Percentiles rank a stretch among this genome's conserved stretches.
phyloP scores from a whole-genome alignment of 2,888 invertebrate genomes.

The Gasteruption jaculator region DNA sequence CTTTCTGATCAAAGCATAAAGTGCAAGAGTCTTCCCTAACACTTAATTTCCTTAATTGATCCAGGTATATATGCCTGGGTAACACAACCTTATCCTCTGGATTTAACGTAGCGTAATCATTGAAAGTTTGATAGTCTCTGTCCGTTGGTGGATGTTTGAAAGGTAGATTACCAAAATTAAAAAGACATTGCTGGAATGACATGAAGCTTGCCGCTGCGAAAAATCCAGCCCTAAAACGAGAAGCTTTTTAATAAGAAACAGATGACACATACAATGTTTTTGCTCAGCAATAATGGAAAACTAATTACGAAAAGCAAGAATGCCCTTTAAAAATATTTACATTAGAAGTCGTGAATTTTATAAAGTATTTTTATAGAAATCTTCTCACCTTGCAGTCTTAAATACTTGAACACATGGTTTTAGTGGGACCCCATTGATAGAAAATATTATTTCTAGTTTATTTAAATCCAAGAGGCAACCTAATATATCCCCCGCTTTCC shows the following conservation, averaged over 20 bases:
- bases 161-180: conserved; percentile 83
- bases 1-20: conserved; percentile 78
- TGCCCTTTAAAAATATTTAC: neutral
- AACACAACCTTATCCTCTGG: conserved; percentile 76
- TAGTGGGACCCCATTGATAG: conserved; percentile 72
- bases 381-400: conserved; percentile 65
- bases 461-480: conserved; percentile 82
- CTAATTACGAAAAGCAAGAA: neutral
- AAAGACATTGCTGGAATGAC: conserved; percentile 92
- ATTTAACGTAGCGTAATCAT: conserved; percentile 71
- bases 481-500: conserved; percentile 81
- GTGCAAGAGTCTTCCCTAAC: conserved; percentile 82
- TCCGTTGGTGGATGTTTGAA: conserved; percentile 73
- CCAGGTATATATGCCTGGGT: conserved; percentile 76
- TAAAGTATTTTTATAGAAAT: neutral
- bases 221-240: conserved; percentile 67
- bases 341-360: neutral
- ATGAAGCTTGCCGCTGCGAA: conserved; percentile 95
- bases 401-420: conserved; percentile 72
- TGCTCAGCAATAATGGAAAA: neutral
- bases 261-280: neutral
- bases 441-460: conserved; percentile 71
- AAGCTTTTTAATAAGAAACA: conserved; percentile 3
- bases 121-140: conserved; percentile 67
- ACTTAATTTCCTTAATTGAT: conserved; percentile 68